Evolutionary conservation across 2,797 vertebrate species (phyloP).

Genomic region (Paedocypris micromegethes): DNA sequence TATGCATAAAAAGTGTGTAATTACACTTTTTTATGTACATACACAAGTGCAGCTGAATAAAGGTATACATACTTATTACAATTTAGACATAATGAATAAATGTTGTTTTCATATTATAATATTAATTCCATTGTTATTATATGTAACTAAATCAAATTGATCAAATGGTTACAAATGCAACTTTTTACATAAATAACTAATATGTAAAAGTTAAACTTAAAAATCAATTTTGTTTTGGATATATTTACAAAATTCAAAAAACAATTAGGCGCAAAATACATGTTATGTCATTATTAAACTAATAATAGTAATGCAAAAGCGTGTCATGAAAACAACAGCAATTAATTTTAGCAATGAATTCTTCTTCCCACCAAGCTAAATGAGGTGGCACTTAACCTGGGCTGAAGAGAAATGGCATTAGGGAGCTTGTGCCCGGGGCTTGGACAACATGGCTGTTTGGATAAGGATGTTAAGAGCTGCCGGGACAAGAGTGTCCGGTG

Average conservation of each 20-base stretch:
- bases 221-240: neutral
- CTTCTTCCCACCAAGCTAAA: neutral
- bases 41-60: no score
- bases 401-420: neutral
- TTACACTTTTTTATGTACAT: no score
- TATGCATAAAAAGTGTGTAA: no score
- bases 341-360: neutral
- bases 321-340: neutral
- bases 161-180: no score
- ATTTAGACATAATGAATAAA: no score
- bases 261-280: no score
- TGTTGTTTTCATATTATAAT: no score
- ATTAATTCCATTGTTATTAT: no score
- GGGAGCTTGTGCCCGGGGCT: neutral
- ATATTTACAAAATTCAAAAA: neutral
- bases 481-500: neutral
- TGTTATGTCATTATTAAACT: neutral
- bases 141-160: no score
- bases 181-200: no score
- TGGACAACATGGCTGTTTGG: slow-evolving; percentile 11
- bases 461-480: slow-evolving; percentile 27
- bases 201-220: no score
- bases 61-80: no score
- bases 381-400: neutral
- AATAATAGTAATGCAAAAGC: neutral